These are phyloP conservation scores for Acropora yongei DNA, from an alignment of 64 coral and sea anemone genomes.

Conservation along the genomic window DNA sequence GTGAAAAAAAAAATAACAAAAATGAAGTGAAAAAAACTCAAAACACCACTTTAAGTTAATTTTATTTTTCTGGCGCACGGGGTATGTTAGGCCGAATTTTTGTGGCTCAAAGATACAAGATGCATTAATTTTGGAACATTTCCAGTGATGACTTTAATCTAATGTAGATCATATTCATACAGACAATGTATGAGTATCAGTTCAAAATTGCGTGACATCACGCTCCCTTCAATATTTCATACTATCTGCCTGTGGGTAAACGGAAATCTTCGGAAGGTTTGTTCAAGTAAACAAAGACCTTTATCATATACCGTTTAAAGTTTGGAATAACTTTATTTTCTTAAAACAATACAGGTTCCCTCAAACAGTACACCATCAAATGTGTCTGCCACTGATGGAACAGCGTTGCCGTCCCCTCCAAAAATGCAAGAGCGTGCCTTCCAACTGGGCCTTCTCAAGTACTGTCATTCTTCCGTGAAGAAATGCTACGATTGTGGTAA, in stretches of 20 bases:
- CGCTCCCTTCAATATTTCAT: neutral
- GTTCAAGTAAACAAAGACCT: neutral
- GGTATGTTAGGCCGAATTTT: no score
- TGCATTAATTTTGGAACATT: no score
- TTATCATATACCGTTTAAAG: neutral
- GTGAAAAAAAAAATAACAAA: no score
- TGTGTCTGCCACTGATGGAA: neutral
- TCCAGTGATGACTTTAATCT: no score
- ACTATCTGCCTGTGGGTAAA: neutral
- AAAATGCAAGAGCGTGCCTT: slow-evolving; percentile 39
- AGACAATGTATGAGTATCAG: no score
- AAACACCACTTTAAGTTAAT: neutral
- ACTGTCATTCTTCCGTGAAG: slow-evolving; percentile 50
- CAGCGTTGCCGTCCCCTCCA: slow-evolving; percentile 41
- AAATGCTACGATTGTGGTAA: slow-evolving; percentile 69
- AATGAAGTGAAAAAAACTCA: neutral
- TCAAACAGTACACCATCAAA: neutral
- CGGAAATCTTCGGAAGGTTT: slow-evolving; percentile 12
- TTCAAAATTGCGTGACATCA: neutral
- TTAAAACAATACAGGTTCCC: neutral
- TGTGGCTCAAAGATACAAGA: no score
- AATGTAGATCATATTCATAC: no score
- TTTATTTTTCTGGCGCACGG: no score
- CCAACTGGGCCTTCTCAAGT: slow-evolving; percentile 39
- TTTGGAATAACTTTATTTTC: neutral